A percentile compares a stretch with the other conserved stretches of the same genome.
Conservation (phyloP, 2,888 invertebrate genomes). For the Frankliniella fusca region DNA sequence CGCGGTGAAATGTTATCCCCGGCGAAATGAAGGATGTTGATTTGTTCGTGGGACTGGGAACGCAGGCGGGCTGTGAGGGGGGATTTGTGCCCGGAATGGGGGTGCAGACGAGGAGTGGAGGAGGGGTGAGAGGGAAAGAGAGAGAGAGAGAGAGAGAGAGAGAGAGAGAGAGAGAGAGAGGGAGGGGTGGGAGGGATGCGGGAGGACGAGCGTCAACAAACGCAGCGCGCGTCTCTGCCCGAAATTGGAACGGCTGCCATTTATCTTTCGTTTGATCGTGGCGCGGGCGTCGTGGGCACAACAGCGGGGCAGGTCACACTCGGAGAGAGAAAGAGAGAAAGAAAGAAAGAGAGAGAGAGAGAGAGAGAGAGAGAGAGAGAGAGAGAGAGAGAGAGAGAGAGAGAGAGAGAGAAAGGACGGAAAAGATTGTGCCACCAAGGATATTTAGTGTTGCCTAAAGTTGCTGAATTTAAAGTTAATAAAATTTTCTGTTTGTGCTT, state of each 20-base stretch:
- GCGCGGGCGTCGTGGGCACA: not conserved
- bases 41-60: constrained; percentile 28
- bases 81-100: not conserved
- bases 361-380: not conserved
- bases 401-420: not conserved
- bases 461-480: too few species aligned
- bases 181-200: not conserved
- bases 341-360: not conserved
- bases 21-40: constrained; percentile 12
- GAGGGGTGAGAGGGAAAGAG: not conserved
- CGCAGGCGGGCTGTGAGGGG: constrained; percentile 29
- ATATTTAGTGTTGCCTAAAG: too few species aligned
- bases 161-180: not conserved
- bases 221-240: not conserved
- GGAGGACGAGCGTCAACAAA: constrained; percentile 12
- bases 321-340: not conserved
- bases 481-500: too few species aligned
- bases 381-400: not conserved
- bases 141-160: not conserved
- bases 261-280: constrained; percentile 13
- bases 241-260: constrained; percentile 12
- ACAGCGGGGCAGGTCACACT: not conserved
- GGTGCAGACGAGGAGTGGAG: not conserved
- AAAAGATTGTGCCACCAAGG: not conserved
- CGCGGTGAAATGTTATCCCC: constrained; percentile 10